Base-by-base conservation (phyloP, 2,888 invertebrate species). In the Sisyra nigra region DNA sequence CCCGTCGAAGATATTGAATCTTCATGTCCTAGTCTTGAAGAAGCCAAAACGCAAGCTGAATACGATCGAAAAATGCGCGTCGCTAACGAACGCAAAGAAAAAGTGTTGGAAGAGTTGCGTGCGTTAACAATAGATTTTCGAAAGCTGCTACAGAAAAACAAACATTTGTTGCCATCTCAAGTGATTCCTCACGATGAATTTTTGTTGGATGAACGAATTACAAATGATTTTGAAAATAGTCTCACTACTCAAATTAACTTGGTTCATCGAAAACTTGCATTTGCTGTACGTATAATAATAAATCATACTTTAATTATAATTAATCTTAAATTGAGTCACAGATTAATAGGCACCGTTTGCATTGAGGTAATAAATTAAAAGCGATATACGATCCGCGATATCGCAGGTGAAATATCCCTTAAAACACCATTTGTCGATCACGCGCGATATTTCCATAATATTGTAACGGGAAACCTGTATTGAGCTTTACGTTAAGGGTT, bases 21-120 rank as follows among this genome's bases (percentile, higher is more conserved):
- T 30, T 52, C 59, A 45, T 51, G 60, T 45, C 56, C 63, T 17
- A 71, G 64, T 52, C 54, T 74, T n/a, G 85, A 87, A 55, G 72
- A 85, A 55, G 67, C 73, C 5, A 79, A 81, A 53, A 72, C 76
- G 36, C 73, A 76, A 53, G 72, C 71, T 8, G 80, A 85, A 55
- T 62, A 68, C 40, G 74, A 79, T 48, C 67, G 72, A 52, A 69
- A 74, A 56, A 65, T 69, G 58, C 61, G 68, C n/a, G 62, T 72
- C 8, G 76, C 78, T 1, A 72, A 74, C 48, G 70, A 72, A 1
- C 75, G 76, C 50, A 80, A 80, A 53, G 67, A 70, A 33, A 61
- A 67, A 47, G 71, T 74, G 11, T 60, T 74, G 19, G 62, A 65
- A 38, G 65, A 69, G 44, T 59, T 83, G 17, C 61, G 62, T 1